phyloP scores from a whole-genome alignment of 2,797 vertebrate species.

The Meriones psammophilus region DNA sequence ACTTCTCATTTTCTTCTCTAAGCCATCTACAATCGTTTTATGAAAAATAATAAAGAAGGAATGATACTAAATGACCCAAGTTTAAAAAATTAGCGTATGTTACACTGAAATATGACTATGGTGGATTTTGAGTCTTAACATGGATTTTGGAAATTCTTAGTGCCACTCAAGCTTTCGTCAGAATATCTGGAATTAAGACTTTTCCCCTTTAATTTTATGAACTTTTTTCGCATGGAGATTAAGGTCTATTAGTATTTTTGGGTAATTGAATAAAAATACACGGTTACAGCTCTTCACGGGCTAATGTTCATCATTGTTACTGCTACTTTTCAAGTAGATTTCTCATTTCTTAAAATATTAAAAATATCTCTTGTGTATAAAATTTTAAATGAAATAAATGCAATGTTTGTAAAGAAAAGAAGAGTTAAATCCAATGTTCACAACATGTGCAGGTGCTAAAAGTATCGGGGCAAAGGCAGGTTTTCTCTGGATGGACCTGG shows the following conservation, averaged over 20 bases:
- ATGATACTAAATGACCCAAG: background rate
- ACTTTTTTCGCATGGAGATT: background rate
- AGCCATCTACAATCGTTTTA: background rate
- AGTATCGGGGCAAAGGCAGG: background rate
- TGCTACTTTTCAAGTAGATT: constrained; percentile 34
- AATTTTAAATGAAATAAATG: constrained; percentile 57
- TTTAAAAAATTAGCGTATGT: background rate
- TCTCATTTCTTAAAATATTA: background rate
- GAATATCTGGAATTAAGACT: background rate
- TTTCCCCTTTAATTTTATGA: constrained; percentile 50
- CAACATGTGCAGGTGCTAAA: constrained; percentile 5
- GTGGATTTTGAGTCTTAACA: constrained; percentile 2
- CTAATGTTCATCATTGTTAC: background rate
- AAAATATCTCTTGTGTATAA: background rate
- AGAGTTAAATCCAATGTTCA: background rate
- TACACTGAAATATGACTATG: constrained; percentile 3
- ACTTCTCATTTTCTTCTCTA: background rate
- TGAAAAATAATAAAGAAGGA: constrained; percentile 5
- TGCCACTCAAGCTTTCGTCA: background rate
- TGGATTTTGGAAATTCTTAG: constrained; percentile 21
- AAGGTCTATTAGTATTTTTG: background rate
- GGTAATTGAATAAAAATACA: background rate
- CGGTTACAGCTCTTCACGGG: background rate
- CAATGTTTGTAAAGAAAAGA: constrained; percentile 4
- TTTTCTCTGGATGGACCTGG: constrained; percentile 52